A percentile compares a stretch with the other conserved stretches of the same genome.
Evolutionary conservation across 2,797 vertebrate species (phyloP).

Genomic region (Dryobates pubescens): DNA sequence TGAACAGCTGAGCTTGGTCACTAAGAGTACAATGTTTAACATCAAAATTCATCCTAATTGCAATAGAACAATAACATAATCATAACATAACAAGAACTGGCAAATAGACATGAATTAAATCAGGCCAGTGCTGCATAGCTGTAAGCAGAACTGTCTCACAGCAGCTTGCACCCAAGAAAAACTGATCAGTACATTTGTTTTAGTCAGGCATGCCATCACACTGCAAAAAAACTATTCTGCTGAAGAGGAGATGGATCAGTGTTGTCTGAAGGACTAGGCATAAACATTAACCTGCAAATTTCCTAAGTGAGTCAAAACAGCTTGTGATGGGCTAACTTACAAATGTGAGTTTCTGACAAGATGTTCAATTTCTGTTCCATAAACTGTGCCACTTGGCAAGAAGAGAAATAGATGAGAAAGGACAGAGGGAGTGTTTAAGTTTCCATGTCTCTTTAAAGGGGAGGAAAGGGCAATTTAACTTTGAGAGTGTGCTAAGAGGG

Average conservation of each 20-base stretch:
- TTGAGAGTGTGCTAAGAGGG: conserved; percentile 56
- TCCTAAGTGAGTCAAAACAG: background rate
- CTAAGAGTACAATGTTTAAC: background rate
- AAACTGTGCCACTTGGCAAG: background rate
- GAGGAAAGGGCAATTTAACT: conserved; percentile 65
- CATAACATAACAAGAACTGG: background rate
- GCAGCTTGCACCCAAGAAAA: background rate
- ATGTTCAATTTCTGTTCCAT: background rate
- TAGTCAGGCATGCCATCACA: accelerated
- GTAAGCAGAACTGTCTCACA: background rate
- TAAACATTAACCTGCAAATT: background rate
- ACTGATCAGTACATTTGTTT: accelerated
- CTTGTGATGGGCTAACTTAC: conserved; percentile 8
- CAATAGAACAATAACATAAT: background rate
- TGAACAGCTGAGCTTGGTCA: background rate
- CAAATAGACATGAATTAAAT: background rate
- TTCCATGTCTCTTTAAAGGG: conserved; percentile 42
- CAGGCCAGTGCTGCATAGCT: background rate
- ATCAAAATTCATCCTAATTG: background rate
- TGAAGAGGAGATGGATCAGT: background rate
- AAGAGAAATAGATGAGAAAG: conserved; percentile 32
- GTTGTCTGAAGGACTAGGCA: background rate
- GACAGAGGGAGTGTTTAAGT: conserved; percentile 16
- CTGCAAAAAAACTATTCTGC: background rate
- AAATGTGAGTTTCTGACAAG: conserved; percentile 12